Percentiles rank a stretch among this genome's conserved stretches.
phyloP scores from a whole-genome alignment of 2,113 vertebrate genomes.

The Xyliphius kryptos region DNA sequence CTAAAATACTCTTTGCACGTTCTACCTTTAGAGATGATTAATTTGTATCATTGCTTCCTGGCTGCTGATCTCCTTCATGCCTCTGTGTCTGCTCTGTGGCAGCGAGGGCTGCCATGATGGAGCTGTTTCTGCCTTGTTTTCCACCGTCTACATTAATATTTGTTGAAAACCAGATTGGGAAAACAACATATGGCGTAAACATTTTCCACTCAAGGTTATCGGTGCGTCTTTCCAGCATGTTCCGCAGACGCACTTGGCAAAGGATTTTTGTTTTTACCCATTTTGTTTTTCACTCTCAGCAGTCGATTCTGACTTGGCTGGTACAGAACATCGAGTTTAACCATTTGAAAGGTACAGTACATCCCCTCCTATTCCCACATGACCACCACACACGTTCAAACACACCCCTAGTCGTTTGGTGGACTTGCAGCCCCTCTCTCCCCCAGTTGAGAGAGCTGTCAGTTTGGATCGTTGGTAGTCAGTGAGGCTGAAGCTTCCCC shows the following conservation, averaged over 20 bases:
- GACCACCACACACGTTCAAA: not conserved
- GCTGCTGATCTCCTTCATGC: conserved; percentile 51
- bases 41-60: conserved; percentile 56
- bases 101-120: conserved; percentile 46
- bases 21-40: conserved; percentile 55
- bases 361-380: conserved; percentile 13
- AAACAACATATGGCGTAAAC: conserved; percentile 63
- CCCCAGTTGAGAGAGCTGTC: conserved; percentile 66
- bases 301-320: conserved; percentile 50
- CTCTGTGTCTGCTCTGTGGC: conserved; percentile 51
- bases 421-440: conserved; percentile 47
- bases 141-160: conserved; percentile 61
- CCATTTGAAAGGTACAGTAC: conserved; percentile 49
- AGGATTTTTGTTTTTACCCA: conserved; percentile 28
- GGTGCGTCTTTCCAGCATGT: conserved; percentile 28
- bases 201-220: conserved; percentile 53
- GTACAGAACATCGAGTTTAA: conserved; percentile 50
- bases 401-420: conserved; percentile 49
- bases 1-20: conserved; percentile 28
- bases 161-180: conserved; percentile 53
- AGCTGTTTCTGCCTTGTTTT: conserved; percentile 55
- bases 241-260: conserved; percentile 43
- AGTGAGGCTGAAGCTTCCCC: conserved; percentile 86
- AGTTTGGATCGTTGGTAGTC: conserved; percentile 73
- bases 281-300: conserved; percentile 30